Base-by-base conservation (phyloP, 2,797 vertebrate genomes). In the Lagocephalus sceleratus region DNA sequence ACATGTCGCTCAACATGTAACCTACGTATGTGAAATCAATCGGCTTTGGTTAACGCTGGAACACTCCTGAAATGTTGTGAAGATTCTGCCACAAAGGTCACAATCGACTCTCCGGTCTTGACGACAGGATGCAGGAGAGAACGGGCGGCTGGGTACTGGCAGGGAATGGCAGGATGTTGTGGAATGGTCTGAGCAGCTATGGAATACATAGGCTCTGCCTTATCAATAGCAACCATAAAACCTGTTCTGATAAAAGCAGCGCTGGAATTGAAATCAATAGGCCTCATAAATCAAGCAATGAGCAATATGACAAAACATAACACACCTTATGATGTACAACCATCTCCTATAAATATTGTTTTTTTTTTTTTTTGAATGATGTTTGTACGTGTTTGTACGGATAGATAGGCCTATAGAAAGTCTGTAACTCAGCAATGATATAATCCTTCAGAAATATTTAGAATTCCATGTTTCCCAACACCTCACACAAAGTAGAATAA, bases 121-220 rank as follows among this genome's bases (percentile, higher is more conserved):
- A 89, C 89, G 90, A 87, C 64, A 89, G 83, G 85, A 89, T 85
- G 83, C 56, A 67, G 60, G 73, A 82, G 74, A 81, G 73, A 87
- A 84, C 82, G 78, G 68, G 75, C 75, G 74, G 68, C 63, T 71
- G 73, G 73, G 59, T 71, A 72, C 78, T 84, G 66, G 70, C 83
- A 75, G 67, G 68, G 78, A 68, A 87, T 68, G 72, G 78, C 82
- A 88, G 64, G 72, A 80, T 75, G 63, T 83, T 83, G 65, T 63
- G 45, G 78, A 81, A 81, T 59, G 63, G 57, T 47, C 9, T 79
- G 69, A 67, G 82, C 85, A 87, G 73, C 66, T 60, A 82, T 83
- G 52, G 61, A 85, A 77, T 69, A 57, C 54, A 66, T 72, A 73
- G 54, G 54, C 43, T 66, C 63, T 49, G 29, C 66, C 66, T 86